Evolutionary conservation across 2,797 vertebrate genomes (phyloP).

Genomic region (Oophaga sylvatica): DNA sequence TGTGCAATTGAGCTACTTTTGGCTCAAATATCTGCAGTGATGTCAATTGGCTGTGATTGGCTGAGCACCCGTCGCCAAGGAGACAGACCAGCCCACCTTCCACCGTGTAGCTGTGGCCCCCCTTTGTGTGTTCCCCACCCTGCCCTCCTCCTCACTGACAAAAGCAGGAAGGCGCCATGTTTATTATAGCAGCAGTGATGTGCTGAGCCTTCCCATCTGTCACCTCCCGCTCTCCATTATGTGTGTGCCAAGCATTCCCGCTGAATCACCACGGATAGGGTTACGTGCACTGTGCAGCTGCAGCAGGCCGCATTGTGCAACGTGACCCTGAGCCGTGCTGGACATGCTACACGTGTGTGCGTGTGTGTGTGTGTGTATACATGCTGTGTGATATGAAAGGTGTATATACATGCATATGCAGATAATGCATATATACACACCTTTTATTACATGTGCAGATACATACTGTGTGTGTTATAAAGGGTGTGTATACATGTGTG

Average conservation of each 20-base stretch:
- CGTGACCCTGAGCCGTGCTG: background rate
- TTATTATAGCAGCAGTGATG: conserved; percentile 53
- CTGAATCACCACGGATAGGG: conserved; percentile 5
- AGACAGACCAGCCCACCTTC: conserved; percentile 46
- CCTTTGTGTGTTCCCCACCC: conserved; percentile 27
- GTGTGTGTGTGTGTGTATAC: no score
- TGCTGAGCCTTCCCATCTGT: conserved; percentile 49
- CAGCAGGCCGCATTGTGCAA: background rate
- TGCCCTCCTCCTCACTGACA: conserved; percentile 26
- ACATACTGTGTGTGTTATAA: no score
- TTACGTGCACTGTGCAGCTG: conserved; percentile 13
- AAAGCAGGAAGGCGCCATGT: conserved; percentile 57
- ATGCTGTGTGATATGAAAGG: no score
- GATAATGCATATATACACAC: no score
- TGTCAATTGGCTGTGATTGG: conserved; percentile 75
- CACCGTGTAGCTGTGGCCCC: conserved; percentile 19
- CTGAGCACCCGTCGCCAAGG: conserved; percentile 68
- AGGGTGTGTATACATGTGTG: no score
- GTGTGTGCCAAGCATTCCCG: background rate
- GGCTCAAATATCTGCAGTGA: conserved; percentile 72
- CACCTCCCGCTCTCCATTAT: background rate
- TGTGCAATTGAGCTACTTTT: conserved; percentile 87
- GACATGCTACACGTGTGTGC: background rate
- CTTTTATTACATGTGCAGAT: no score
- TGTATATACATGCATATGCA: no score